phyloP scores from a whole-genome alignment of 2,797 vertebrate genomes.

The Premnoplex brunnescens region DNA sequence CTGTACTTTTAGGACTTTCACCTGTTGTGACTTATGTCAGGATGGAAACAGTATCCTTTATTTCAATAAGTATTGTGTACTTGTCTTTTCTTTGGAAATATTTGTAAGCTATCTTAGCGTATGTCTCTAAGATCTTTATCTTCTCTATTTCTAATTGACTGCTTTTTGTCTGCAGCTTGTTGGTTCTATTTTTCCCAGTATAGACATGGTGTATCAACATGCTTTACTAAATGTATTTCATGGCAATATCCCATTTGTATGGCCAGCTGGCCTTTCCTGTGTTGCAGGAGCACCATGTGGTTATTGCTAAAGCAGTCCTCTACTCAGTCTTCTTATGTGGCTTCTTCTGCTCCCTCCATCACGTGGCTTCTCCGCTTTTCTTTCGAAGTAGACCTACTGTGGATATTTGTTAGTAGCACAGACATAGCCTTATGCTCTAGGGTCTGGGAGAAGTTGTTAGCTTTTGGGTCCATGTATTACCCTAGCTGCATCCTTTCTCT shows the following conservation, averaged over 20 bases:
- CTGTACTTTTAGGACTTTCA: not conserved
- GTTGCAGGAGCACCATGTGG: not conserved
- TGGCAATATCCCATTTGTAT: not conserved
- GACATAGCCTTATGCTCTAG: fast-evolving
- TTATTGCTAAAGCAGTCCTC: not conserved
- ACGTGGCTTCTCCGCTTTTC: not conserved
- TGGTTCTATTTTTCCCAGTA: not conserved
- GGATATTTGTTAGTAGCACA: not conserved
- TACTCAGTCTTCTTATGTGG: not conserved
- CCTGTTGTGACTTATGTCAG: not conserved
- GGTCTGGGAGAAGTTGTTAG: not conserved
- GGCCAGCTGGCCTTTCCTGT: not conserved
- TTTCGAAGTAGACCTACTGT: not conserved
- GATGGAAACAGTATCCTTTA: not conserved
- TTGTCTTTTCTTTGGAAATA: not conserved
- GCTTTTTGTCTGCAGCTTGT: not conserved
- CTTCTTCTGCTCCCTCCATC: not conserved
- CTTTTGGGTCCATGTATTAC: not conserved
- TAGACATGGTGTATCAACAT: fast-evolving
- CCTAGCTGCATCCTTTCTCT: not conserved
- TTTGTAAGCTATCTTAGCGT: not conserved
- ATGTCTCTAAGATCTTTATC: not conserved
- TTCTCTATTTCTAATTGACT: not conserved
- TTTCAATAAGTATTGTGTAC: not conserved
- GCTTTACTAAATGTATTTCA: not conserved